Conservation (phyloP, 2,797 vertebrate genomes). For the Heteromormyrus szaboi region DNA sequence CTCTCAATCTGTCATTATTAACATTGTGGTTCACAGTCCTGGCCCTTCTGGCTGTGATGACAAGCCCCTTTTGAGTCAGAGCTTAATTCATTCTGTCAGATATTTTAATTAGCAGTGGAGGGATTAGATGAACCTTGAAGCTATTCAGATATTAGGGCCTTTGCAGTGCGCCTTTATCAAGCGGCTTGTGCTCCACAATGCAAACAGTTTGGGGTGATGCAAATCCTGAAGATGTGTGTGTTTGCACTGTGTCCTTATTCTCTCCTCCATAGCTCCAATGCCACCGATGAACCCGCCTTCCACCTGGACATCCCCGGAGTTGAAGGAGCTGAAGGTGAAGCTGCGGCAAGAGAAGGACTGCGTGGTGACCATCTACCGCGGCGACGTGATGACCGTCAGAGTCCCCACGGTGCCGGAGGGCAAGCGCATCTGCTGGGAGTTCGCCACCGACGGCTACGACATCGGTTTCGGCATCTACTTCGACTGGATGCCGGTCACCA, state of each 20-base stretch:
- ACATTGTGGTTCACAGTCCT: not conserved
- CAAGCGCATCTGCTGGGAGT: constrained; percentile 93
- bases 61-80: not conserved
- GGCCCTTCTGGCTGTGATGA: not conserved
- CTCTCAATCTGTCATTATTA: not conserved
- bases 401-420: constrained; percentile 90
- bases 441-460: constrained; percentile 91
- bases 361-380: constrained; percentile 85
- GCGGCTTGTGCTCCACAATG: not conserved
- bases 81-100: not conserved
- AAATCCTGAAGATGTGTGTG: not conserved
- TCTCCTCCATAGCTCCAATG: constrained; percentile 63
- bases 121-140: not conserved
- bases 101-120: not conserved
- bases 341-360: constrained; percentile 80
- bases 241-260: not conserved
- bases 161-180: not conserved
- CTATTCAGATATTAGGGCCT: not conserved
- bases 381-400: constrained; percentile 89
- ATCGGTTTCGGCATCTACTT: constrained; percentile 97
- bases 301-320: constrained; percentile 80
- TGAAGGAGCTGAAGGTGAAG: constrained; percentile 88
- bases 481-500: constrained; percentile 89
- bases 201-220: not conserved
- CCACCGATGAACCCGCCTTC: constrained; percentile 75